phyloP scores from a whole-genome alignment of 1,140 invertebrate species.

The Argopecten irradians region DNA sequence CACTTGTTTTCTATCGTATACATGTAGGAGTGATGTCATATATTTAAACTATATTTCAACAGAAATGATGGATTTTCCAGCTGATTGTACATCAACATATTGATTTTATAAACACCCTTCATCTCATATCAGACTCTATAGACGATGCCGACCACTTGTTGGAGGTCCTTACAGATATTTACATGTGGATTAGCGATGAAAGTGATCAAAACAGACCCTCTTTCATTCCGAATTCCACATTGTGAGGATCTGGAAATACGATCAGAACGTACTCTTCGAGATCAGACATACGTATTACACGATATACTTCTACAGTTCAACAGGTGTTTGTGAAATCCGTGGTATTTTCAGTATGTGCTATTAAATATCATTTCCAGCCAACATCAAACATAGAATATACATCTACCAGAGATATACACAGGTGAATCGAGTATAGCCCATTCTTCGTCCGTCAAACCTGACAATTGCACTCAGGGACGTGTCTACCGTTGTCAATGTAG shows the following conservation, averaged over 20 bases:
- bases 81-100: too few species aligned
- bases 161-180: too few species aligned
- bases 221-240: neutral
- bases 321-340: neutral
- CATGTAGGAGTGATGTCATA: too few species aligned
- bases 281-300: neutral
- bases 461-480: neutral
- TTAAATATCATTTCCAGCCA: neutral
- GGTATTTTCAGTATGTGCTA: neutral
- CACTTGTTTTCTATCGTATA: too few species aligned
- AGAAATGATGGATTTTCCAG: too few species aligned
- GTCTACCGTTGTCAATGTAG: neutral
- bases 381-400: constrained; percentile 22
- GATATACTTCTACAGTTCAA: constrained; percentile 1
- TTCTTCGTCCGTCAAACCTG: neutral
- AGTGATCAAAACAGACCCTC: neutral
- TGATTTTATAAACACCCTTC: too few species aligned
- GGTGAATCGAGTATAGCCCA: neutral
- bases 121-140: too few species aligned
- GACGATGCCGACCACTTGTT: too few species aligned
- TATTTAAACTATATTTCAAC: too few species aligned
- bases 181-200: neutral
- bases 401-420: constrained; percentile 8
- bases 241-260: neutral
- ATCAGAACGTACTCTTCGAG: constrained; percentile 2